Evolutionary conservation across 1,140 invertebrate species (phyloP).

Genomic region (Pseudomyrmex cubaensis): DNA sequence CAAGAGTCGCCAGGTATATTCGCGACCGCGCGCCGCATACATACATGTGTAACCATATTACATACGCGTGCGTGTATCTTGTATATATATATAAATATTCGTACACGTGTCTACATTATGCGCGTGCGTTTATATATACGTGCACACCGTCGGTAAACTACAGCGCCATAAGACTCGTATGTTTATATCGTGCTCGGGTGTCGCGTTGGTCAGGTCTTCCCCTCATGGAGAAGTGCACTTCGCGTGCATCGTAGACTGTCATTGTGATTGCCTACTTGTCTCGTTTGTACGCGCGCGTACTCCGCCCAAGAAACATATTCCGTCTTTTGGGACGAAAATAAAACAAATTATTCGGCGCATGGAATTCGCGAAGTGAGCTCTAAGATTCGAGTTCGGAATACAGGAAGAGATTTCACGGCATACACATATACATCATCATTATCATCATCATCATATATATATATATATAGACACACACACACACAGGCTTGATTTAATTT

Average conservation of each 20-base stretch:
- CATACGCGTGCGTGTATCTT: not conserved
- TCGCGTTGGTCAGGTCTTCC: conserved; percentile 37
- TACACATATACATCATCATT: too few species aligned
- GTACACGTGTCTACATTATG: conserved; percentile 39
- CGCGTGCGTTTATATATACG: conserved; percentile 36
- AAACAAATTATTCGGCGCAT: too few species aligned
- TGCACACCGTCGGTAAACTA: conserved; percentile 48
- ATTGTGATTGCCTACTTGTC: conserved; percentile 59
- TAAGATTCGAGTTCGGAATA: too few species aligned
- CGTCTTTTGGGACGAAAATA: not conserved
- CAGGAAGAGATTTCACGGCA: too few species aligned
- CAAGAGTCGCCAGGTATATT: conserved; percentile 16
- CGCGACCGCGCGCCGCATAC: not conserved
- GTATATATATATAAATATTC: conserved; percentile 15
- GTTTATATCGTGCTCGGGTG: conserved; percentile 66
- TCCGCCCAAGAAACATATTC: conserved; percentile 19
- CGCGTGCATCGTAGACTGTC: conserved; percentile 59
- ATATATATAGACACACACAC: too few species aligned
- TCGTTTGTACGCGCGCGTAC: conserved; percentile 1
- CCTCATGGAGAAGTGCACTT: conserved; percentile 26
- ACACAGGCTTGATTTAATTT: too few species aligned
- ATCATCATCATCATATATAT: too few species aligned
- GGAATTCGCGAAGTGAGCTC: too few species aligned
- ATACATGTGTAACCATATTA: not conserved
- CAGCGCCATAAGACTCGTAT: conserved; percentile 65